A percentile compares a stretch with the other conserved stretches of the same genome.
These are phyloP conservation scores for Hycleus cichorii DNA, from an alignment of 1,140 invertebrate species.

Conservation along the genomic window DNA sequence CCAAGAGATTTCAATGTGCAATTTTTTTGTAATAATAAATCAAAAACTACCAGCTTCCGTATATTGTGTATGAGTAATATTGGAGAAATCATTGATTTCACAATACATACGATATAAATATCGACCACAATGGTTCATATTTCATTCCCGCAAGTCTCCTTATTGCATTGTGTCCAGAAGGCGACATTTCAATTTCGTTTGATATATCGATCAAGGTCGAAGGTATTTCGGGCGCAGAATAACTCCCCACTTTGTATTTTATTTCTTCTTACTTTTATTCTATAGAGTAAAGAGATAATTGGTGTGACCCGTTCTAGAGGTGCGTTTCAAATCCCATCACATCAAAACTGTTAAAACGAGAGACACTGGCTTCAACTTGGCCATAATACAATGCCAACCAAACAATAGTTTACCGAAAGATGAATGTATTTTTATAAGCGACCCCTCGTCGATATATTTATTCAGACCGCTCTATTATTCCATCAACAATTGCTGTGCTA, in stretches of 20 bases:
- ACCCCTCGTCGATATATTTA: conserved; percentile 26
- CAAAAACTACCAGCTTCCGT: neutral
- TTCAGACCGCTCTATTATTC: conserved; percentile 35
- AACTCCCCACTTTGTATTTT: no score
- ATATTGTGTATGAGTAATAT: neutral
- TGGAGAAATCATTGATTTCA: conserved; percentile 6
- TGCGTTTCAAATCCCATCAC: conserved; percentile 21
- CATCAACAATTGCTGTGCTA: conserved; percentile 29
- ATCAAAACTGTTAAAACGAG: conserved; percentile 16
- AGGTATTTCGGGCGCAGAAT: no score
- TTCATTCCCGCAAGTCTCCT: neutral
- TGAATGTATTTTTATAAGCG: conserved; percentile 21
- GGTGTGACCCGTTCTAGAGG: no score
- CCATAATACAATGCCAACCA: conserved; percentile 4
- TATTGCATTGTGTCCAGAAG: no score
- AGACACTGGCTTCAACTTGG: conserved; percentile 16
- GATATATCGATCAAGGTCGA: no score
- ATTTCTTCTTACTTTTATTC: neutral
- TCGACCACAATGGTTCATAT: conserved; percentile 6
- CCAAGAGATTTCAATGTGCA: neutral
- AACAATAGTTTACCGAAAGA: conserved; percentile 22
- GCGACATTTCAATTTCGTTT: no score
- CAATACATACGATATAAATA: conserved; percentile 4
- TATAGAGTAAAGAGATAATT: no score
- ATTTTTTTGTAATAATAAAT: neutral